Evolutionary conservation across 2,797 vertebrate genomes (phyloP).

Genomic region (Setipinna tenuifilis): DNA sequence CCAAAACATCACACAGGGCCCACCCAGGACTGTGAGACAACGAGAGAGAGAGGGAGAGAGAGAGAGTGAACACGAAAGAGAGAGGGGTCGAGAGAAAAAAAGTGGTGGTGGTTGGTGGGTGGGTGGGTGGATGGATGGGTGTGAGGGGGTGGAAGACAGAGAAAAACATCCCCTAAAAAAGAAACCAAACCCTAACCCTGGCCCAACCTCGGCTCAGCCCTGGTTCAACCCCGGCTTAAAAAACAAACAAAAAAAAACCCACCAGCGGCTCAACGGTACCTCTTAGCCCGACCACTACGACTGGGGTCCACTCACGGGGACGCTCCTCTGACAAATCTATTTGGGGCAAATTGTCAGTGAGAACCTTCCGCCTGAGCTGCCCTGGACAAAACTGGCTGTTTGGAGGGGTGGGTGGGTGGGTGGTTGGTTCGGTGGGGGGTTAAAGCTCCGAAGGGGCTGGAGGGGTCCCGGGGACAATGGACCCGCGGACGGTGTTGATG

Average conservation of each 20-base stretch:
- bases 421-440: constrained; percentile 83
- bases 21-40: constrained; percentile 10
- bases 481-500: constrained; percentile 94
- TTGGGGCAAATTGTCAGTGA: constrained; percentile 99
- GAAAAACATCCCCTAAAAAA: too few relatives aligned
- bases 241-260: too few relatives aligned
- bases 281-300: too few relatives aligned
- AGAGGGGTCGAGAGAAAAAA: not conserved
- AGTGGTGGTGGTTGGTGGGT: not conserved
- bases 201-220: too few relatives aligned
- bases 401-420: too few relatives aligned
- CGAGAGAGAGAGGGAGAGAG: not conserved
- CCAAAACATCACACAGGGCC: not conserved
- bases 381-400: constrained; percentile 99
- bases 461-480: constrained; percentile 90
- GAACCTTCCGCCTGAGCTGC: constrained; percentile 99
- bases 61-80: constrained; percentile 6
- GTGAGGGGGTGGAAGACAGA: too few relatives aligned
- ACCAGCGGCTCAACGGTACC: too few relatives aligned
- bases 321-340: constrained; percentile 99
- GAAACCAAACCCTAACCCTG: too few relatives aligned
- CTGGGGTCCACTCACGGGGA: constrained; percentile 62
- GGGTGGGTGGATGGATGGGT: too few relatives aligned
- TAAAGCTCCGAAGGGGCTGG: constrained; percentile 95
- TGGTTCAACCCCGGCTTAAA: too few relatives aligned